Base-by-base conservation (phyloP, 2,888 invertebrate species). In the Stegophylla sp. region DNA sequence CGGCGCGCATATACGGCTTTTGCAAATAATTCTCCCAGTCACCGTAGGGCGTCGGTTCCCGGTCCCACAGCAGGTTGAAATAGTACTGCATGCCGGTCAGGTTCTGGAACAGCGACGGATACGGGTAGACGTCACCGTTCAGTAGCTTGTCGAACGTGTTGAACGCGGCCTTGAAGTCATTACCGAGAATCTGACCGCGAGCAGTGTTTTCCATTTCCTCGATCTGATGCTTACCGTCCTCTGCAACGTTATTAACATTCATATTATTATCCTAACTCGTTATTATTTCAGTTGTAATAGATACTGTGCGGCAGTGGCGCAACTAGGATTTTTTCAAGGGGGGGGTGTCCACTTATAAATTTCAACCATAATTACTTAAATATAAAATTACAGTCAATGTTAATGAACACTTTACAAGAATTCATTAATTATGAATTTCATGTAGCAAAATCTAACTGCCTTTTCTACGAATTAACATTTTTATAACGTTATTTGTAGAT, bases 41-140 rank as follows among this genome's bases (percentile, higher is more conserved):
- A 1, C 83, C 83, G 61, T 84, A 83, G 34, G 87, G 86, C 61
- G 9, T 5, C 20, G 34, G 28, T 1, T 82, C 82, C 2, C 13
- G 48, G 28, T 64, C 74, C 81, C 66, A 74, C n/a, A 72, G 20
- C 81, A 76, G 53, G 86, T 94, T 94, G 85, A 91, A 94, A 84
- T 93, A 93, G 84, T 91, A 92, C 34, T 90, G 87, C 82, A 93
- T 93, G 0, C 94, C 94, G 3, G 94, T 93, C 83, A 91, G 87
- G 85, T 94, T 93, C 83, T 89, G 89, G 85, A 93, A 94, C 17
- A 92, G 85, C 1, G 93, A 91, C 67, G 88, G 85, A 85, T 83
- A 34, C 79, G 83, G 43, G 84, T 61, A 81, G 41, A 84, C 83
- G 12, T 83, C 84, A 85, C 93, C 91, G 53, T 95, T 87, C 0